Base-by-base conservation (phyloP, 2,113 vertebrate genomes). In the Gila orcuttii region DNA sequence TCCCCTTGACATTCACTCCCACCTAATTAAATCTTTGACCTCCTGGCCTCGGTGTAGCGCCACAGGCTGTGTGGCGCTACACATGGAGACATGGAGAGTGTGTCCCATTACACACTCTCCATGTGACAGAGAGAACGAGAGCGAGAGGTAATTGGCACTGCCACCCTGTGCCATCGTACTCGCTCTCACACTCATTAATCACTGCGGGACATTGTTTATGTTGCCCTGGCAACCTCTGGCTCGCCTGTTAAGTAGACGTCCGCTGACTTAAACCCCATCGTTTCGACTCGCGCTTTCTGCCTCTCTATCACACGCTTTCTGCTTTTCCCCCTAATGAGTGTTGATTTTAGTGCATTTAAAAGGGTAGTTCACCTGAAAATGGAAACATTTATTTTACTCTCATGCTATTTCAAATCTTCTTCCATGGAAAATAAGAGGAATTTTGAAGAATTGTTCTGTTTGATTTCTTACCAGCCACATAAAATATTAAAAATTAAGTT, bases 1-100 rank as follows among this genome's bases (percentile, higher is more conserved):
- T 91, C 90, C 90, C 86, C 89, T 88, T 91, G 90, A 90, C 92
- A 91, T 91, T 90, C 86, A 92, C 85, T 90, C 80, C 85, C 88
- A 73, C 86, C 92, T 93, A 92, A 94, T 94, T 93, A 94, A 93
- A 92, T 92, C 68, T 88, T 91, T 92, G 85, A 90, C 91, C 92
- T 90, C 86, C 91, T 87, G 88, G 89, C 91, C 82, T 75, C 74
- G 59, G 74, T 87, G 52, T 23, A n/a, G 83, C 79, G 66, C 81
- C 89, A 80, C 75, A 86, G 77, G 85, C 86, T 69, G 28, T n/a
- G n/a, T n/a, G n/a, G n/a, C n/a, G n/a, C n/a, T n/a, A n/a, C n/a
- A n/a, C n/a, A n/a, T n/a, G n/a, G n/a, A n/a, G n/a, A n/a, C n/a
- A n/a, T n/a, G n/a, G n/a, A n/a, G n/a, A n/a, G n/a, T n/a, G n/a